Evolutionary conservation across 1,140 invertebrate genomes (phyloP).

Genomic region (Drosophila melanogaster): Release_6_plus_ISO1_MT NC_004354.4:5355001-5355500

Average conservation of each 20-base stretch:
- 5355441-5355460: neutral
- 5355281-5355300: conserved; percentile 52
- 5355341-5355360: neutral
- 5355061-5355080: conserved; percentile 2
- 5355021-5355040: conserved; percentile 24
- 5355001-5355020: conserved; percentile 46
- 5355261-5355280: conserved; percentile 62
- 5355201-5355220: conserved; percentile 16
- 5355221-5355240: conserved; percentile 21
- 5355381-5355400: neutral
- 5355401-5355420: neutral
- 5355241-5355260: conserved; percentile 53
- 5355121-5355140: conserved; percentile 11
- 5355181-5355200: conserved; percentile 35
- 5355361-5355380: neutral
- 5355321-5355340: conserved; percentile 1
- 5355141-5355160: conserved; percentile 32
- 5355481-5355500: neutral
- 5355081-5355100: conserved; percentile 2
- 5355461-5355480: neutral
- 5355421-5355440: neutral
- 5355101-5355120: conserved; percentile 1
- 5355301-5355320: neutral
- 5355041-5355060: conserved; percentile 27
- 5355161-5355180: conserved; percentile 49